phyloP scores from a whole-genome alignment of 2,113 vertebrate species.

The Clarias gariepinus region DNA sequence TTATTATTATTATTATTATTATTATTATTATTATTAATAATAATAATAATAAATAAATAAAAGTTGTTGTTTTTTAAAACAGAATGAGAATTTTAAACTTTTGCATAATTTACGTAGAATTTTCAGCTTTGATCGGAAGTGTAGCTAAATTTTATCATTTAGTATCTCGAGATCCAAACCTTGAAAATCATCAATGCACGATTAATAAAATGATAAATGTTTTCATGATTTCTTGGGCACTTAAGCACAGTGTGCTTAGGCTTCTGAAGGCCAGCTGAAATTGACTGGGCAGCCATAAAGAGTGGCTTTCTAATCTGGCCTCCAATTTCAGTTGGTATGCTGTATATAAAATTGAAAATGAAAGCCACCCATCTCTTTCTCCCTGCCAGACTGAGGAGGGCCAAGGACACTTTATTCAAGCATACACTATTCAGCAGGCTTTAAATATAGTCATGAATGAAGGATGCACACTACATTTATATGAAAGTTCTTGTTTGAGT shows the following conservation, averaged over 20 bases:
- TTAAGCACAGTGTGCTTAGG: constrained; percentile 13
- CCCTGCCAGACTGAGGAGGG: constrained; percentile 50
- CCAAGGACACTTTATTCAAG: constrained; percentile 65
- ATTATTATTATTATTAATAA: background rate
- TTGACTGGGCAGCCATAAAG: constrained; percentile 39
- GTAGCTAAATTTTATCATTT: constrained; percentile 12
- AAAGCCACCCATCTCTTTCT: constrained; percentile 43
- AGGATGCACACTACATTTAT: constrained; percentile 56
- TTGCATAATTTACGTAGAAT: background rate
- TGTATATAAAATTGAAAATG: constrained; percentile 44
- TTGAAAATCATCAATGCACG: constrained; percentile 7
- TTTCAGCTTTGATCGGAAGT: background rate
- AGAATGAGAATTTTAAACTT: background rate
- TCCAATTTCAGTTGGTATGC: constrained; percentile 31
- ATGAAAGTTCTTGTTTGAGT: constrained; percentile 52
- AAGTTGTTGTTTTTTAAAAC: background rate
- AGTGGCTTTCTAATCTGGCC: constrained; percentile 37
- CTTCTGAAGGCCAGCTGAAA: constrained; percentile 43
- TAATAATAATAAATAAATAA: background rate
- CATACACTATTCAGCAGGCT: constrained; percentile 62
- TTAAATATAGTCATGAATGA: constrained; percentile 66
- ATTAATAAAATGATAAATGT: constrained; percentile 4
- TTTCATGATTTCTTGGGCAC: constrained; percentile 12
- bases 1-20: background rate
- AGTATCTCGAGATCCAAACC: background rate